Percentiles rank a stretch among this genome's conserved stretches.
These are phyloP conservation scores for Mastacembelus armatus DNA, from an alignment of 2,797 vertebrate species.

Conservation along the genomic window DNA sequence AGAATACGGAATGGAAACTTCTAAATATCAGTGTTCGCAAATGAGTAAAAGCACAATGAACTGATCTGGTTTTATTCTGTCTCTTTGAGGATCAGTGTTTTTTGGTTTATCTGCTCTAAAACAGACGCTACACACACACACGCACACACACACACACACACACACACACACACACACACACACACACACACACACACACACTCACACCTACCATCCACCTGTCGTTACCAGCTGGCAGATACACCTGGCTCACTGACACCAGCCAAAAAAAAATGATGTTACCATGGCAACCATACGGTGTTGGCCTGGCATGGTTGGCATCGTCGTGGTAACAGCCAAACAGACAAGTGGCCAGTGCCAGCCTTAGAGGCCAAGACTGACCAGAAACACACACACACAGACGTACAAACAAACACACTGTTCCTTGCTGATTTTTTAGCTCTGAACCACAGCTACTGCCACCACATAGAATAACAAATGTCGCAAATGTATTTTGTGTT, in stretches of 20 bases:
- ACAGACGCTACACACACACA: constrained; percentile 41
- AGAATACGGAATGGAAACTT: constrained; percentile 8
- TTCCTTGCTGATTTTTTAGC: constrained; percentile 7
- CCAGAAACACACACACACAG: constrained; percentile 15
- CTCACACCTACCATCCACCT: constrained; percentile 78
- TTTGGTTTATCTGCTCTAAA: constrained; percentile 61
- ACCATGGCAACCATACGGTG: constrained; percentile 80
- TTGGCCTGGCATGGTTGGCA: constrained; percentile 68
- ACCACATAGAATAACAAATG: not conserved
- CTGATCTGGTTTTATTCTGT: constrained; percentile 11
- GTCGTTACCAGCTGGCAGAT: constrained; percentile 80
- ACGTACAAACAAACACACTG: not conserved
- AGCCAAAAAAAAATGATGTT: constrained; percentile 67
- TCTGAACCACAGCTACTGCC: not conserved
- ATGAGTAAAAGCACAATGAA: constrained; percentile 1
- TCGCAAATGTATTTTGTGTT: too few species aligned
- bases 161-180: constrained; percentile 54
- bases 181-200: constrained; percentile 23
- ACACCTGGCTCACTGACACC: constrained; percentile 74
- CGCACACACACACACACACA: too few species aligned
- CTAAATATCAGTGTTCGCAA: constrained; percentile 18
- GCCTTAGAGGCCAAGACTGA: constrained; percentile 49
- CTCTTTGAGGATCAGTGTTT: constrained; percentile 37
- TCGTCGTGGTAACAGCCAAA: constrained; percentile 76
- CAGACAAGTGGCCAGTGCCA: constrained; percentile 68